phyloP scores from a whole-genome alignment of 2,797 vertebrate genomes.

The Bovichtus variegatus region DNA sequence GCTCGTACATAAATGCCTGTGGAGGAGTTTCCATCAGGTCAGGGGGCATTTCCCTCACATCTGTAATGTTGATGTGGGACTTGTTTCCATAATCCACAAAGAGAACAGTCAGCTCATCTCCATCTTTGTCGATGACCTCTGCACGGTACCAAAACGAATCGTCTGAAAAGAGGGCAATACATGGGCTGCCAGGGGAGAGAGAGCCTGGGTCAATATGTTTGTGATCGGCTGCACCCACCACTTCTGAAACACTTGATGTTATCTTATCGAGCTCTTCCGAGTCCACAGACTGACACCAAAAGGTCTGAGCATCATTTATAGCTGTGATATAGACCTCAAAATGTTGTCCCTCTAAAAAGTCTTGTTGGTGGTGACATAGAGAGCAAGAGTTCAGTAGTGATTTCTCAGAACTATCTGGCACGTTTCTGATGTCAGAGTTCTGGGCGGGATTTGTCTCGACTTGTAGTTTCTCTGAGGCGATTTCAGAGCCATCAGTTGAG shows the following conservation, averaged over 20 bases:
- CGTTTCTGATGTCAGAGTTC: neutral
- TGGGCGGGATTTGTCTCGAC: constrained; percentile 61
- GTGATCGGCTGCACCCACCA: constrained; percentile 55
- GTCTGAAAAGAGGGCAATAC: constrained; percentile 87
- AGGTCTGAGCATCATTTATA: constrained; percentile 85
- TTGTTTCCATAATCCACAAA: constrained; percentile 93
- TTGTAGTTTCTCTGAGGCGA: constrained; percentile 10
- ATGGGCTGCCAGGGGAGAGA: constrained; percentile 82
- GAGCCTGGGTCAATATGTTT: constrained; percentile 17
- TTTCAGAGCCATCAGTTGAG: constrained; percentile 15
- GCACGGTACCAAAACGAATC: constrained; percentile 91
- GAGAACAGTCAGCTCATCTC: constrained; percentile 75
- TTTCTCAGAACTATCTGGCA: constrained; percentile 3
- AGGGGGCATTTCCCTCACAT: constrained; percentile 83
- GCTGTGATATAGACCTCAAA: constrained; percentile 84
- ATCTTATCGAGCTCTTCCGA: constrained; percentile 81
- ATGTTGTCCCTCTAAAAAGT: constrained; percentile 75
- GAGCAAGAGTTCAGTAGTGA: neutral
- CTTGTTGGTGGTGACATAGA: constrained; percentile 45
- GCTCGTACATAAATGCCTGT: constrained; percentile 91
- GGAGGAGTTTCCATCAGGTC: constrained; percentile 82
- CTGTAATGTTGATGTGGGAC: constrained; percentile 75
- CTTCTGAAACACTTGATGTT: constrained; percentile 79
- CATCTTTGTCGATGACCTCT: constrained; percentile 78
- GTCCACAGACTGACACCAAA: constrained; percentile 90